These are phyloP conservation scores for Pristionchus japonicus DNA, from an alignment of 2,888 invertebrate genomes.

Conservation along the genomic window DNA sequence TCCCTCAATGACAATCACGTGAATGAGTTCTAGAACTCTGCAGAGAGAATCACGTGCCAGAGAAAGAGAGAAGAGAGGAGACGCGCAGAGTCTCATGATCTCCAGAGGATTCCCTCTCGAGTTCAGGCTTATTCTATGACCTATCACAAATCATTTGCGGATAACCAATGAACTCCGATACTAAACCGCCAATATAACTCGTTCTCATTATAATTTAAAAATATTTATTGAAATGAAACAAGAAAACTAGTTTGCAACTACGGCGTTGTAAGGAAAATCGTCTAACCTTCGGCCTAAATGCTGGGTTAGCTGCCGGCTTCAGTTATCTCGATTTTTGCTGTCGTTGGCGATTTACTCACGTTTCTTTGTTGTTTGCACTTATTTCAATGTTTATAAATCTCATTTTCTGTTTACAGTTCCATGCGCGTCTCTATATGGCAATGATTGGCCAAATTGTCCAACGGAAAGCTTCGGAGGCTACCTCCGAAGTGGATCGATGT, in stretches of 20 bases:
- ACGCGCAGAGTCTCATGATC: not conserved
- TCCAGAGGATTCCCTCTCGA: not conserved
- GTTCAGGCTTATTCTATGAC: too few relatives aligned
- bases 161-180: too few relatives aligned
- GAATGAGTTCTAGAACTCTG: not conserved
- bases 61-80: not conserved
- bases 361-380: not conserved
- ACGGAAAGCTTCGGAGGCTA: constrained; percentile 10
- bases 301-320: not conserved
- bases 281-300: not conserved
- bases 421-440: not conserved
- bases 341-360: not conserved
- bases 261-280: not conserved
- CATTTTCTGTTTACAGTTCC: not conserved
- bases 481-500: constrained; percentile 20
- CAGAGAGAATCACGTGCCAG: not conserved
- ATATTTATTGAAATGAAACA: not conserved
- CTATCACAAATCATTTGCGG: too few relatives aligned
- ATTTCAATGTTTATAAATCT: not conserved
- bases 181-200: too few relatives aligned
- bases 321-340: not conserved
- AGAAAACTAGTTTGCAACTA: not conserved
- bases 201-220: too few relatives aligned
- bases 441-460: not conserved
- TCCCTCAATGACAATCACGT: not conserved